Evolutionary conservation across 2,113 vertebrate genomes (phyloP).

Genomic region (Sander vitreus): DNA sequence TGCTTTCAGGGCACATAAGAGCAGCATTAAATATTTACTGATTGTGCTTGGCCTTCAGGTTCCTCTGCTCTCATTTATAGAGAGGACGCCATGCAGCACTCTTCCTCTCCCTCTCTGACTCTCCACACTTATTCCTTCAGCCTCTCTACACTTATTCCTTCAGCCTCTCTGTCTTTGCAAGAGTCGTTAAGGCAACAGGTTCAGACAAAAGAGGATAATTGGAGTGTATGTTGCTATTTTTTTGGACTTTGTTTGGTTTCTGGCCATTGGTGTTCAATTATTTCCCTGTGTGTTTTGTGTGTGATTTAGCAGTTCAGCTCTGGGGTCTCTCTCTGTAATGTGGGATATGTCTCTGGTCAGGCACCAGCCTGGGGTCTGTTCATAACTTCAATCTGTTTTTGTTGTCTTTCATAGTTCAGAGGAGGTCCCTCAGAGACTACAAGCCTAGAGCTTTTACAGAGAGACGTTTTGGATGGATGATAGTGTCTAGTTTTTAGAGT

Average conservation of each 20-base stretch:
- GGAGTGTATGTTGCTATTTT: conserved; percentile 45
- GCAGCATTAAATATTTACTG: conserved; percentile 74
- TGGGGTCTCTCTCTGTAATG: conserved; percentile 9
- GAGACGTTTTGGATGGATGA: not conserved
- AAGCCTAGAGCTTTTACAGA: not conserved
- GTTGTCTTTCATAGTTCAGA: conserved; percentile 5
- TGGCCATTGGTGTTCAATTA: not conserved
- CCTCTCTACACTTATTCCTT: not conserved
- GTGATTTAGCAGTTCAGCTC: conserved; percentile 4
- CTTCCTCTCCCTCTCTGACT: conserved; percentile 9
- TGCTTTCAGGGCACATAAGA: conserved; percentile 45
- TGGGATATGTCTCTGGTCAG: conserved; percentile 20
- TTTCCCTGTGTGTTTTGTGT: conserved; percentile 6
- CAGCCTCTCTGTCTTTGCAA: not conserved
- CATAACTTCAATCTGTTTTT: conserved; percentile 12
- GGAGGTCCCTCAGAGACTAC: conserved; percentile 7
- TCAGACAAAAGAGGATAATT: conserved; percentile 48
- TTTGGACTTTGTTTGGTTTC: too few species aligned
- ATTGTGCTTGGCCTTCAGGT: conserved; percentile 45
- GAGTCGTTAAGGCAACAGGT: conserved; percentile 60
- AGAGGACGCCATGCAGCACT: conserved; percentile 23
- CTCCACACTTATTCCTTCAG: conserved; percentile 3
- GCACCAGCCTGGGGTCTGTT: conserved; percentile 22
- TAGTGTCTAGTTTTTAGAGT: not conserved
- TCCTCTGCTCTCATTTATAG: conserved; percentile 38